Base-by-base conservation (phyloP, 2,888 invertebrate genomes). In the Geotrupes spiniger region DNA sequence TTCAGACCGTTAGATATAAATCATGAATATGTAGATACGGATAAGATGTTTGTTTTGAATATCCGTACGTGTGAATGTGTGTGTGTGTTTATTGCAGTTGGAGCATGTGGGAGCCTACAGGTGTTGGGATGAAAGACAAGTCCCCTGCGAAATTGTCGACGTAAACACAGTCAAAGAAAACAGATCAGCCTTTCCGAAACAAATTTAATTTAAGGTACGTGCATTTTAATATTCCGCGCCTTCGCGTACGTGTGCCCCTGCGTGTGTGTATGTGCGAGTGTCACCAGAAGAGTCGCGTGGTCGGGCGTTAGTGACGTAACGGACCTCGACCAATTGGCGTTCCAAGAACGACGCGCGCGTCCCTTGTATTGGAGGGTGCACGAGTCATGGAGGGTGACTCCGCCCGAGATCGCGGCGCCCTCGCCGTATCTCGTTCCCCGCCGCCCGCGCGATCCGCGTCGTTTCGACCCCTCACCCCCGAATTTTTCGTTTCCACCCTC, bases 401-500 rank as follows among this genome's bases (percentile, higher is more conserved):
- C 65, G 65, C 69, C 68, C 57, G 40, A 46, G 46, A 47, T 51
- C 53, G 55, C 61, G 57, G 63, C 65, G 60, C 62, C 65, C 67
- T 61, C 56, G 59, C 59, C 51, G 53, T 56, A 59, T 59, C 54
- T 60, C 64, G 60, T 61, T 64, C 63, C 63, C 61, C 43, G 45
- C 38, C 46, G 37, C 46, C 53, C 52, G 51, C 53, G 37, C 42
- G 10, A 15, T 31, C 28, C 42, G 14, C 39, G 26, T 39, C 14
- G 14, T 26, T 26, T 25, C 21, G 14, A 46, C 54, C 53, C 57
- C 46, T 46, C 39, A 44, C 27, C 29, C 28, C 41, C 42, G 53
- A 48, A 49, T 63, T 64, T 65, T 63, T 63, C 59, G 63, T 57
- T 58, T 59, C 76, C 75, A 75, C 74, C 73, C 74, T 72, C 54